Conservation (phyloP, 2,113 vertebrate genomes). For the Stercorarius parasiticus region DNA sequence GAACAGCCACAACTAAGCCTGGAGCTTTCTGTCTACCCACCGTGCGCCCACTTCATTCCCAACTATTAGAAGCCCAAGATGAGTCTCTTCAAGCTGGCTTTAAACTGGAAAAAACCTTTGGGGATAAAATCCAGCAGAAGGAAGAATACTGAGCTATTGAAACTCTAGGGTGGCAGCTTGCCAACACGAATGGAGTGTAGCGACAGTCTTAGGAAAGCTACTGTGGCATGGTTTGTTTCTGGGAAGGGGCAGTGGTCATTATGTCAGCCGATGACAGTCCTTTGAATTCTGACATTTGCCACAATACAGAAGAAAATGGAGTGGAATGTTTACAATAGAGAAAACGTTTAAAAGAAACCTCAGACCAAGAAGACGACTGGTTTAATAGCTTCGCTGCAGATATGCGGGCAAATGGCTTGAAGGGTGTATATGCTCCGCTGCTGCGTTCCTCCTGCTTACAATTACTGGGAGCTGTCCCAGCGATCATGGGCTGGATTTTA, state of each 20-base stretch:
- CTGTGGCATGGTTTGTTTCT: background rate
- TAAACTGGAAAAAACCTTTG: background rate
- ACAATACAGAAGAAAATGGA: background rate
- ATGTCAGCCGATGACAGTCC: background rate
- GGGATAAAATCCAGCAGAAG: background rate
- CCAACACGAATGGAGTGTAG: background rate
- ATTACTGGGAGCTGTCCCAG: background rate
- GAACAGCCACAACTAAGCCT: background rate
- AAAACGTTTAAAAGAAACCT: background rate
- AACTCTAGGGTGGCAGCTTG: background rate
- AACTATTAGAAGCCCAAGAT: background rate
- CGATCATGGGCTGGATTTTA: background rate
- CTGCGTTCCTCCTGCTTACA: background rate
- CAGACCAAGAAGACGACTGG: background rate
- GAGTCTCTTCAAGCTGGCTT: background rate
- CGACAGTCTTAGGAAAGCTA: background rate
- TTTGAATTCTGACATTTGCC: slow-evolving; percentile 15
- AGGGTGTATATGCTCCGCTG: background rate
- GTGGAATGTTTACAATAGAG: background rate
- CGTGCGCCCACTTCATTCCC: background rate
- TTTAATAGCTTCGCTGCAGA: background rate
- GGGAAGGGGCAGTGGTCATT: background rate
- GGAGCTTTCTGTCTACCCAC: background rate
- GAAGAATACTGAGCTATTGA: background rate
- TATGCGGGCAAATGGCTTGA: background rate